Evolutionary conservation across 2,797 vertebrate species (phyloP), one percentile per base, ranked within the genome.

Genomic region (Chromis chromis): DNA sequence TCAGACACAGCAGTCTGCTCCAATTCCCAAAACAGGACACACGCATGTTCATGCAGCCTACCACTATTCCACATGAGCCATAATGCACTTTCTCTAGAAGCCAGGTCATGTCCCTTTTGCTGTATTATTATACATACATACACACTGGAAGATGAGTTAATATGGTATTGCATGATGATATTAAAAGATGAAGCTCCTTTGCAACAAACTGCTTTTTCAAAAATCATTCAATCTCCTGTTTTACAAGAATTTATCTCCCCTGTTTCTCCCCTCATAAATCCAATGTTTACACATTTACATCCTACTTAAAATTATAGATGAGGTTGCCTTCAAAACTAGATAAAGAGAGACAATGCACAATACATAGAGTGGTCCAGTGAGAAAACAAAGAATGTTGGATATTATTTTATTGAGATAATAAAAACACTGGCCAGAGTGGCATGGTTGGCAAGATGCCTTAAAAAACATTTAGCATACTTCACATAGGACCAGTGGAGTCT

Each of bases 1-100:
- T 92, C 88, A 91, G 79, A 84, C 63, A 66, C 40, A 70, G 71
- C 70, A 81, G 73, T 61, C 73, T 68, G 76, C 62, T 82, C 61
- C 27, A 64, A 85, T 70, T 88, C 72, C 81, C 87, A 60, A 79
- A 91, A 84, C 65, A 81, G 75, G 72, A 85, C 76, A 73, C 66
- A 75, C 22, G 46, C n/a, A 50, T 56, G 67, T 82, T 52, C 57
- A 64, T 77, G 59, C 36, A 74, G 65, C 19, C 60, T 49, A 3
- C 25, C 64, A 49, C 58, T 22, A 24, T 44, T 65, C 56, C 73
- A 76, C 57, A 73, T 40, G 52, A 48, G 27, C 52, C 46, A 25
- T 53, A 65, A 65, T 0, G 0, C 33, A 33, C 48, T 57, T 65
- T 76, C 55, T 44, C 55, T 25, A 13, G 24, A 44, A 52, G 27